Percentiles rank a stretch among this genome's conserved stretches.
Evolutionary conservation across 2,888 invertebrate genomes (phyloP).

Genomic region (Nemapogon koenigi): DNA sequence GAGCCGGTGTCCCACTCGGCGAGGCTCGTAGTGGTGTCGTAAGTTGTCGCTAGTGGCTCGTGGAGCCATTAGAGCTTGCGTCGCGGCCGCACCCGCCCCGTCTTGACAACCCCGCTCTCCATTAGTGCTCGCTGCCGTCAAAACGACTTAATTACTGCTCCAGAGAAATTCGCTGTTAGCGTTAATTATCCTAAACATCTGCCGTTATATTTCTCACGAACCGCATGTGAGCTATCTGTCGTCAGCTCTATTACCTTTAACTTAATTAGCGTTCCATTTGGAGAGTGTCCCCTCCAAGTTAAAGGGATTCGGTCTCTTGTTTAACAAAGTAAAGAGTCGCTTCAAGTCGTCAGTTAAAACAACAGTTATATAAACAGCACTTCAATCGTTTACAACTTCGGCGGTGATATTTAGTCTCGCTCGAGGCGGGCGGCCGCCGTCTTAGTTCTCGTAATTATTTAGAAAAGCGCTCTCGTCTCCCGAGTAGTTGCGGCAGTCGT

Average conservation of each 20-base stretch:
- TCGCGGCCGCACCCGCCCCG: conserved; percentile 29
- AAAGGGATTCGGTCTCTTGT: too few species aligned
- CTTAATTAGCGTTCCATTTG: too few species aligned
- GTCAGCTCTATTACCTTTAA: conserved; percentile 5
- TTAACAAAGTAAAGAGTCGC: too few species aligned
- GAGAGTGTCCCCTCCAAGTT: too few species aligned
- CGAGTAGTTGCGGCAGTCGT: conserved; percentile 35
- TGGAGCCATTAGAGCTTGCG: conserved; percentile 41
- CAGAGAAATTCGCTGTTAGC: conserved; percentile 32
- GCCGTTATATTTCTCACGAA: conserved; percentile 7
- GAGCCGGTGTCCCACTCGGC: conserved; percentile 1
- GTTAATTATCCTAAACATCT: conserved; percentile 27
- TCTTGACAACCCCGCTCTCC: conserved; percentile 33
- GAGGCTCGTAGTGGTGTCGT: conserved; percentile 1
- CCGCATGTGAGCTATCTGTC: conserved; percentile 2
- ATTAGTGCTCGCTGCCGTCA: conserved; percentile 47
- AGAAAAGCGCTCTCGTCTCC: conserved; percentile 15
- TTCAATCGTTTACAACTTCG: background rate
- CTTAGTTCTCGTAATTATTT: conserved; percentile 3
- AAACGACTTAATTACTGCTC: conserved; percentile 50
- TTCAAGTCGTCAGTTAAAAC: too few species aligned
- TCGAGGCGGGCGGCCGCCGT: background rate
- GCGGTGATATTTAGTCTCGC: background rate
- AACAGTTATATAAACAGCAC: background rate
- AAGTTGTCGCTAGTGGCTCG: conserved; percentile 2